Conservation (phyloP, 2,888 invertebrate genomes). For the Mimachlamys varia region DNA sequence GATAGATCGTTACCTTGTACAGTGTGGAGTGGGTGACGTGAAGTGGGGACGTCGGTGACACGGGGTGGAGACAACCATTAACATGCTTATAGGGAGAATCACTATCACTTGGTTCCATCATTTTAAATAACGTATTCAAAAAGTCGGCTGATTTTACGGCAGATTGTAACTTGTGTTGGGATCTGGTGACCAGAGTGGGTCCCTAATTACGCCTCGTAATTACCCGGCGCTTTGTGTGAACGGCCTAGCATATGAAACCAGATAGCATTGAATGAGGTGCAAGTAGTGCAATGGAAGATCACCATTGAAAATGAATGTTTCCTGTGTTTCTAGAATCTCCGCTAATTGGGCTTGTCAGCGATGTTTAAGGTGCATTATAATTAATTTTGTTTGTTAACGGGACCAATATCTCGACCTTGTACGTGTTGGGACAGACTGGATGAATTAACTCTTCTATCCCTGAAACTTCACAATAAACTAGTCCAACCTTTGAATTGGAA, state of each 20-base stretch:
- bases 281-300: neutral
- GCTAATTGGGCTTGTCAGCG: neutral
- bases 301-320: neutral
- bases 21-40: neutral
- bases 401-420: neutral
- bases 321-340: neutral
- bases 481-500: too few species aligned
- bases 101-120: slow-evolving; percentile 1
- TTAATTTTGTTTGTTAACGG: neutral
- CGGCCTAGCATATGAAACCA: neutral
- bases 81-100: neutral
- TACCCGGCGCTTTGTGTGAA: neutral
- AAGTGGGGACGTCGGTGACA: neutral
- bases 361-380: slow-evolving; percentile 29
- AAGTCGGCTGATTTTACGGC: neutral
- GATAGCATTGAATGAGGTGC: neutral
- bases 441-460: too few species aligned
- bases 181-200: slow-evolving; percentile 2
- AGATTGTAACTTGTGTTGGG: neutral
- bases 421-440: neutral
- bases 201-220: neutral
- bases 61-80: neutral
- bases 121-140: neutral
- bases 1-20: neutral
- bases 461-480: too few species aligned